These are phyloP conservation scores for Lepus oiostolus DNA, from an alignment of 2,797 vertebrate species.

Conservation along the genomic window DNA sequence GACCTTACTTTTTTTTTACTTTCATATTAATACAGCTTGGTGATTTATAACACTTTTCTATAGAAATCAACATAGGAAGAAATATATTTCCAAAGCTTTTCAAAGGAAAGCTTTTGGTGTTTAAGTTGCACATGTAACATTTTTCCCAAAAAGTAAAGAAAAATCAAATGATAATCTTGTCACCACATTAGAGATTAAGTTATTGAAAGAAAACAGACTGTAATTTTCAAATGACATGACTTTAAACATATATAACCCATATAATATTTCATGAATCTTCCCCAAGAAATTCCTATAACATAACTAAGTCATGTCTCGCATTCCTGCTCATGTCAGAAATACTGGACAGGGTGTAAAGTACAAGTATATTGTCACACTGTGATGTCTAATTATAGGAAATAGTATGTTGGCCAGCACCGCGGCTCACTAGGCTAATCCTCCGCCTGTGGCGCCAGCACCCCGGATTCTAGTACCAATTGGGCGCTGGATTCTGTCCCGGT, in stretches of 20 bases:
- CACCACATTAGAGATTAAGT: background rate
- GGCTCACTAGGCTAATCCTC: no score
- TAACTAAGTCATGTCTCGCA: background rate
- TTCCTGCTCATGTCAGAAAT: background rate
- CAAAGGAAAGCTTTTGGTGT: slow-evolving; percentile 24
- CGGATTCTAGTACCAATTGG: no score
- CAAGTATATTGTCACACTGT: background rate
- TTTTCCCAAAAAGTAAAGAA: background rate
- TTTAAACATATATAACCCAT: background rate
- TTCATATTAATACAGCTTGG: background rate
- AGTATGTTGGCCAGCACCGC: background rate
- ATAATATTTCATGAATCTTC: slow-evolving; percentile 13
- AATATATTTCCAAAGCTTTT: slow-evolving; percentile 53
- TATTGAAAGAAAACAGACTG: slow-evolving; percentile 18
- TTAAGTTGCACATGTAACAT: slow-evolving; percentile 14
- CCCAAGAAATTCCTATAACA: slow-evolving; percentile 37
- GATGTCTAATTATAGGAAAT: background rate
- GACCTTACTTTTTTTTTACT: background rate
- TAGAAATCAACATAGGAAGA: background rate
- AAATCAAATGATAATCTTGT: slow-evolving; percentile 18
- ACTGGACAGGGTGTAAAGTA: background rate
- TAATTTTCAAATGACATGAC: slow-evolving; percentile 49
- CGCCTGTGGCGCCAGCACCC: no score
- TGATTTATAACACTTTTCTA: background rate
- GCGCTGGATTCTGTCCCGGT: no score